Evolutionary conservation across 2,888 invertebrate genomes (phyloP).

Genomic region (Podotricha telesiphe): DNA sequence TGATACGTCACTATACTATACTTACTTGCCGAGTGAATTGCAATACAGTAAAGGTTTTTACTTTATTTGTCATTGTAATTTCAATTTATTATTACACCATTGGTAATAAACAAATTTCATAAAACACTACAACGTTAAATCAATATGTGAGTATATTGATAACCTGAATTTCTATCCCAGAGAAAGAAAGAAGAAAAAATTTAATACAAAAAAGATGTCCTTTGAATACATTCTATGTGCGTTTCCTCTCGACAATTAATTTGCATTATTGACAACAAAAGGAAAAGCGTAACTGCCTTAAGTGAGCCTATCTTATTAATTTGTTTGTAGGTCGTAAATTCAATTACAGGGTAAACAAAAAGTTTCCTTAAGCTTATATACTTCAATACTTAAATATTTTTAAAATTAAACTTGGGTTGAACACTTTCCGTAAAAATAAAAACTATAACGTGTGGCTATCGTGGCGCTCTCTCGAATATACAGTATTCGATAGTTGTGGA

Average conservation of each 20-base stretch:
- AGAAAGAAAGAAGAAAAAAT: background rate
- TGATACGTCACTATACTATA: background rate
- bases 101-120: background rate
- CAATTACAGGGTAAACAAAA: background rate
- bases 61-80: too few relatives aligned
- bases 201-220: background rate
- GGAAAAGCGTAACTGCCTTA: constrained; percentile 9
- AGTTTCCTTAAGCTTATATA: background rate
- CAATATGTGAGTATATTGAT: background rate
- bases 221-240: background rate
- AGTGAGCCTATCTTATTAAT: background rate
- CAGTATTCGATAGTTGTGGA: too few relatives aligned
- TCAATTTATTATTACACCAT: too few relatives aligned
- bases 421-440: too few relatives aligned
- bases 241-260: constrained; percentile 14
- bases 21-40: too few relatives aligned
- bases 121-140: background rate
- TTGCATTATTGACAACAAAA: constrained; percentile 13
- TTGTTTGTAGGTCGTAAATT: background rate
- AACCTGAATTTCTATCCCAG: background rate
- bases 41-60: too few relatives aligned
- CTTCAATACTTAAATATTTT: too few relatives aligned
- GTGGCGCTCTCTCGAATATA: too few relatives aligned
- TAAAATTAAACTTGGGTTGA: too few relatives aligned
- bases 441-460: too few relatives aligned